Base-by-base conservation (phyloP, 1,140 invertebrate genomes). In the Drosophila micromelanica region DNA sequence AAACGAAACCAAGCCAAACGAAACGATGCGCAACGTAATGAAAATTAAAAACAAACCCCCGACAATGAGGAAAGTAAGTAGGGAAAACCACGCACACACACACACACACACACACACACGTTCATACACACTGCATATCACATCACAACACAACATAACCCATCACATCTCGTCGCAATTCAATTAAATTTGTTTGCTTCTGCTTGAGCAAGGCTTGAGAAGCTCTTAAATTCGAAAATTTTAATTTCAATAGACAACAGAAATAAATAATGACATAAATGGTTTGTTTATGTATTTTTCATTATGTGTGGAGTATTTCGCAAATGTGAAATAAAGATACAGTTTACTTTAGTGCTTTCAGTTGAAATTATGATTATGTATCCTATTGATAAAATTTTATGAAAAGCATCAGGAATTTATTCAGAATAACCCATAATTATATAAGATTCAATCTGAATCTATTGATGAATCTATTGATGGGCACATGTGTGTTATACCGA, bases 161-260 rank as follows among this genome's bases (percentile, higher is more conserved):
- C 38, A 52, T 0, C 46, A 30, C 46, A 48, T 17, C 23, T n/a
- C 20, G 40, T 73, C 40, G 65, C 69, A 82, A 71, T 86, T 85
- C 80, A 85, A 85, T 85, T 78, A 75, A 77, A 75, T 64, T 64
- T 67, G 57, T 71, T 87, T 63, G 49, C 46, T 48, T 17, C 59
- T 30, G 17, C 9, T 13, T 15, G 30, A 48, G 20, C 54, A 40
- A 5, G 45, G 17, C 35, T 40, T 37, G 15, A 23, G 45, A 45
- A 57, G 59, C 54, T 61, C 68, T 62, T 46, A 32, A 78, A 64
- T 64, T 74, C 32, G 37, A 12, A 9, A 55, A 52, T n/a, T 17
- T 15, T 30, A 30, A 51, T 40, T 35, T 15, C 17, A 37, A 46
- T 12, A 27, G 12, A 6, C 3, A 43, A 45, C 12, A 59, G n/a